Percentiles rank a stretch among this genome's conserved stretches.
phyloP scores from a whole-genome alignment of 2,888 invertebrate genomes.

The Osmoderma eremita region DNA sequence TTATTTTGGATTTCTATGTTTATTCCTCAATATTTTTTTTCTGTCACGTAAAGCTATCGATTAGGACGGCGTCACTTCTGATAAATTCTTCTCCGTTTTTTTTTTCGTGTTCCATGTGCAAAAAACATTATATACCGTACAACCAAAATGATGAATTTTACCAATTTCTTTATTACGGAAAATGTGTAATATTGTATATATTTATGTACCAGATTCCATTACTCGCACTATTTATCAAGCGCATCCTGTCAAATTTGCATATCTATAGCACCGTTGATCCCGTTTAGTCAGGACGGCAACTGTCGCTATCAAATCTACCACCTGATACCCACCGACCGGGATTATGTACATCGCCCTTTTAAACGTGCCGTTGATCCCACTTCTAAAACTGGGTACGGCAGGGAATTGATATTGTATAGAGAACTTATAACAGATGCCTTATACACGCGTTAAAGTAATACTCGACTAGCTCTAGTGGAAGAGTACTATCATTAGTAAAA shows the following conservation, averaged over 20 bases:
- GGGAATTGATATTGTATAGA: conserved; percentile 32
- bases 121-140: no score
- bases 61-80: neutral
- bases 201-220: neutral
- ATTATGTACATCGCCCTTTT: conserved; percentile 49
- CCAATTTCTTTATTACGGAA: no score
- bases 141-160: no score
- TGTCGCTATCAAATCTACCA: conserved; percentile 51
- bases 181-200: no score
- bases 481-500: no score
- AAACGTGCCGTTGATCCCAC: conserved; percentile 51
- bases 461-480: no score
- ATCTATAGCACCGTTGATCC: conserved; percentile 49
- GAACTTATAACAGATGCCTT: conserved; percentile 11
- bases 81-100: no score
- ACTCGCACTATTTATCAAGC: neutral
- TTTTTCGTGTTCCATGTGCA: no score
- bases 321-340: conserved; percentile 51
- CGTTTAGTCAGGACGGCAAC: conserved; percentile 52
- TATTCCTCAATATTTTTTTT: conserved; percentile 23
- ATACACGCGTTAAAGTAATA: neutral
- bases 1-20: conserved; percentile 36
- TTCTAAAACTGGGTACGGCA: conserved; percentile 41
- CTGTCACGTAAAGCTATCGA: neutral
- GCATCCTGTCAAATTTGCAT: conserved; percentile 45